These are phyloP conservation scores for Trachelus iudaicus DNA, from an alignment of 2,888 invertebrate genomes.

Conservation along the genomic window DNA sequence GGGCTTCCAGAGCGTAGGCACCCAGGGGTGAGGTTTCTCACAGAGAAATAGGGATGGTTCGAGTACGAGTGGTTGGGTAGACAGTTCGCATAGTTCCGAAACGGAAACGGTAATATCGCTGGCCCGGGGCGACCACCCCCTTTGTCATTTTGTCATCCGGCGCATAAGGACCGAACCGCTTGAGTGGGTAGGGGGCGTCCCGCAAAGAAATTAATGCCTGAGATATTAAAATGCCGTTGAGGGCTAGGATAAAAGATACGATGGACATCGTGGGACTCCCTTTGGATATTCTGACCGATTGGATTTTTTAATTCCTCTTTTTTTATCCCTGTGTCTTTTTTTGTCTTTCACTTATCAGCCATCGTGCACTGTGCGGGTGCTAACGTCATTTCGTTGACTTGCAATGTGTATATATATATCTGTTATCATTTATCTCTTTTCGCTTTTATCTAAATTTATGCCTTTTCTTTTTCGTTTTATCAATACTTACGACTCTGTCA, in stretches of 20 bases:
- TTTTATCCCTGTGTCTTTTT: neutral
- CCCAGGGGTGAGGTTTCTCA: neutral
- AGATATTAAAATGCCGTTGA: conserved; percentile 39
- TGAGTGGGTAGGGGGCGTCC: conserved; percentile 9
- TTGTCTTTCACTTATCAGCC: neutral
- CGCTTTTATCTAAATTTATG: neutral
- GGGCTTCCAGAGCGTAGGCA: conserved; percentile 23
- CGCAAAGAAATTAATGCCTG: conserved; percentile 22
- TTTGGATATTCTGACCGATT: neutral
- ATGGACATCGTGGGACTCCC: neutral
- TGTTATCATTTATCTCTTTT: neutral
- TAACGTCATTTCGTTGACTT: neutral
- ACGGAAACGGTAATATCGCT: conserved; percentile 64
- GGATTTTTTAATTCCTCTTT: neutral
- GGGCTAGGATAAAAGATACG: conserved; percentile 1
- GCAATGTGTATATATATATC: neutral
- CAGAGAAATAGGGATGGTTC: conserved; percentile 5
- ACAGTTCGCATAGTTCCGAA: conserved; percentile 61
- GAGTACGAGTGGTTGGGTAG: conserved; percentile 34
- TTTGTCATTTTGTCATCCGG: conserved; percentile 63
- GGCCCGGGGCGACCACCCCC: conserved; percentile 53
- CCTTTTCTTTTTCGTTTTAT: neutral
- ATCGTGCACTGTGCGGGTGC: neutral
- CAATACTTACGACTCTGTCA: neutral
- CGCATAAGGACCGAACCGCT: conserved; percentile 27